A percentile compares a stretch with the other conserved stretches of the same genome.
These are phyloP conservation scores for Crotophaga sulcirostris DNA, from an alignment of 2,113 vertebrate genomes.

Conservation along the genomic window DNA sequence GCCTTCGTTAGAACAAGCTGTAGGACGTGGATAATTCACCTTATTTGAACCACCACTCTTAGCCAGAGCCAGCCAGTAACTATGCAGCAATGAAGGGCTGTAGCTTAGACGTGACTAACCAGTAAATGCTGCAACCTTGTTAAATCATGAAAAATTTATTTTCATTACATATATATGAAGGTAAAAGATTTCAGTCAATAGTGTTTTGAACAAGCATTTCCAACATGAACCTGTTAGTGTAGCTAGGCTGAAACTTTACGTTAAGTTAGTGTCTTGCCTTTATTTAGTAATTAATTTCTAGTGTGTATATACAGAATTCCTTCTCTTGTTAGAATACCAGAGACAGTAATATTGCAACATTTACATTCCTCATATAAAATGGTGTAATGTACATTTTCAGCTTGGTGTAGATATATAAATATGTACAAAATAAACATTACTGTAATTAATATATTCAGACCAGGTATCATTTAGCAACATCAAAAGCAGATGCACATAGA, in stretches of 20 bases:
- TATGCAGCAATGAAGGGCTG: background rate
- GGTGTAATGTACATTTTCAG: slow-evolving; percentile 68
- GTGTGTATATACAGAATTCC: slow-evolving; percentile 70
- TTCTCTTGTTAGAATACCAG: slow-evolving; percentile 65
- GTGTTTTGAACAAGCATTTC: slow-evolving; percentile 73
- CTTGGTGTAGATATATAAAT: slow-evolving; percentile 74
- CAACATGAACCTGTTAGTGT: slow-evolving; percentile 65
- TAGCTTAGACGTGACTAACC: slow-evolving; percentile 30
- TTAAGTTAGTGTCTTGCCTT: slow-evolving; percentile 74
- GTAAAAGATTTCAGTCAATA: slow-evolving; percentile 73
- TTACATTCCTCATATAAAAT: slow-evolving; percentile 77
- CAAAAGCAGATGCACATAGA: slow-evolving; percentile 67
- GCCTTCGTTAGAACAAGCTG: background rate
- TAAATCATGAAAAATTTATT: slow-evolving; percentile 79
- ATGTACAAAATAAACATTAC: slow-evolving; percentile 78
- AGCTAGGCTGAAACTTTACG: slow-evolving; percentile 68
- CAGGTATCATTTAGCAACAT: slow-evolving; percentile 64
- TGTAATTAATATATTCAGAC: slow-evolving; percentile 71
- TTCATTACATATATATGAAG: slow-evolving; percentile 72
- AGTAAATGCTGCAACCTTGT: slow-evolving; percentile 51
- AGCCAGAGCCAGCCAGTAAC: background rate
- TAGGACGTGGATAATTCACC: background rate
- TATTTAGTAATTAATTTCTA: slow-evolving; percentile 60
- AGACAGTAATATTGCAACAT: slow-evolving; percentile 69
- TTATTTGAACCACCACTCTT: background rate